Base-by-base conservation (phyloP, 2,888 invertebrate genomes). In the Ctenicera cuprea region DNA sequence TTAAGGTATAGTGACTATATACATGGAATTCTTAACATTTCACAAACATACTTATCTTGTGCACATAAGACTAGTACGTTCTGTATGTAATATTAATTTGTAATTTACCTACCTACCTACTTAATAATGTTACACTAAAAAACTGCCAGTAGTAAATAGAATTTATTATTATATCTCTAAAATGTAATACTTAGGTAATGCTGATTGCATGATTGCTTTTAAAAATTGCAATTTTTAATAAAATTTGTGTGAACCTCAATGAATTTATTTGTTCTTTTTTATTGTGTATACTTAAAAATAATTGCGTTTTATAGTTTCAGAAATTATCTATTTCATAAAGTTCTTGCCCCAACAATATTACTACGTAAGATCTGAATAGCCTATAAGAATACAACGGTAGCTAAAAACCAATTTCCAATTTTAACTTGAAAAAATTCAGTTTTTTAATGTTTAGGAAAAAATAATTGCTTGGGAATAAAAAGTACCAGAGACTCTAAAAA, bases 141-240 rank as follows among this genome's bases (percentile, higher is more conserved):
- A 63, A 70, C 70, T 70, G 70, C 70, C 70, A 70, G 70, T 70
- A 70, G 63, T 26, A 22, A 63, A 63, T 45, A 64, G 48, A 48
- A 22, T 64, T 64, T 64, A 64, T 64, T 64, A 64, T 64, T 48
- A 18, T 48, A 33, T n/a, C 26, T 62, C 41, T 54, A 69, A 62
- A 48, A 62, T 38, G 16, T 57, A 3, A 14, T 38, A 30, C 30
- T 70, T 70, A 70, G 70, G 50, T 43, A 52, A 70, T 54, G 63
- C 63, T 37, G 22, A 43, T 59, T 59, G 45, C 59, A 59, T 59
- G 38, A 52, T 48, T 38, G 62, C 69, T 62, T 26, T 70, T 70
- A 22, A 70, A 61, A 62, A 68, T 48, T 68, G 68, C 52, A 64
- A 71, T 71, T 71, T 71, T 71, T 71, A 71, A 71, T 71, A 71